Base-by-base conservation (phyloP, 2,113 vertebrate genomes). In the Pseudorhombus dupliciocellatus region DNA sequence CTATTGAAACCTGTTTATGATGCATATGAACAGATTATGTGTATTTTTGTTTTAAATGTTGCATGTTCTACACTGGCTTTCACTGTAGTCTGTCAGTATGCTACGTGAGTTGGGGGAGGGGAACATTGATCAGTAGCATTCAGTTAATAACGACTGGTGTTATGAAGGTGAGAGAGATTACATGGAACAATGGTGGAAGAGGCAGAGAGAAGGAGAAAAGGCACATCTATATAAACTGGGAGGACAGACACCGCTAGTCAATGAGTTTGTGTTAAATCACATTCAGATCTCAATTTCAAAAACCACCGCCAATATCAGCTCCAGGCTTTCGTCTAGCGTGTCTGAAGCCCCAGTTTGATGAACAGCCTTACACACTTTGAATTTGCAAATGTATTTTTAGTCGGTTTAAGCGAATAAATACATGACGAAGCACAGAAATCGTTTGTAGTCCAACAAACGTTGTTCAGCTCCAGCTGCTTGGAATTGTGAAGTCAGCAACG, bases 61-160 rank as follows among this genome's bases (percentile, higher is more conserved):
- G 71, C 57, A 42, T 81, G 42, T 73, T 58, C 84, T 85, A 85
- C 56, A 53, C 81, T 91, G 91, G 87, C 88, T 93, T 92, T 92
- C 84, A 77, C 92, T 94, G 92, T 93, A 93, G 92, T 92, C 92
- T 87, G 89, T 92, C 80, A 91, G 88, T 93, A 87, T 7, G 67
- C 87, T 93, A 92, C 77, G 91, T 93, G 65, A 93, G 91, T 92
- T 86, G 81, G 83, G 81, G 72, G 79, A 24, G 79, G 81, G 57
- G 69, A 81, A 85, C 80, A 85, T 83, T 87, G 87, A 84, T 88
- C 72, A 93, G 78, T 84, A 66, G 53, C 89, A 91, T 90, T 75
- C 88, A 55, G 60, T 84, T 81, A 90, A 25, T 77, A 61, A 75
- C 77, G 78, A 81, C 76, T 54, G 48, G 56, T 73, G 69, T 86